A percentile compares a stretch with the other conserved stretches of the same genome.
Conservation (phyloP, 2,113 vertebrate genomes). For the Sigmodon hispidus region DNA sequence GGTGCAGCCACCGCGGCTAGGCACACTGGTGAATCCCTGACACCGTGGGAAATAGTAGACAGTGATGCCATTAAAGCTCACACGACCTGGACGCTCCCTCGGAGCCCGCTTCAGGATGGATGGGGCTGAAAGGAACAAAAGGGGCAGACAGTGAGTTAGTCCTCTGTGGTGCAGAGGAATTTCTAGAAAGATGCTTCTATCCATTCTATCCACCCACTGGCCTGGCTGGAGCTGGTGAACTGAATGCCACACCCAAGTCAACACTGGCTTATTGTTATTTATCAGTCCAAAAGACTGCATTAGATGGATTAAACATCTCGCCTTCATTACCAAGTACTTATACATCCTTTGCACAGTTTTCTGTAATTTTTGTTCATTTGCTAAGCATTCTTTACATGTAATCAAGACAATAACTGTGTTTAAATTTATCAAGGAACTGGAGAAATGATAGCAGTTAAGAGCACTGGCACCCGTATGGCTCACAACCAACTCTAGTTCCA, state of each 20-base stretch:
- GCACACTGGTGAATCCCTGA: constrained; percentile 98
- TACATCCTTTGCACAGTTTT: neutral
- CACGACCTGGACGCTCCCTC: constrained; percentile 87
- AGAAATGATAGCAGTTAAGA: neutral
- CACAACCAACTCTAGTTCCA: neutral
- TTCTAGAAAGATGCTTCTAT: neutral
- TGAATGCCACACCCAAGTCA: neutral
- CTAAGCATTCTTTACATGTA: neutral
- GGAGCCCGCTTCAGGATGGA: constrained; percentile 96
- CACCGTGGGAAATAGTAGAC: constrained; percentile 98
- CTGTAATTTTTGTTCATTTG: neutral
- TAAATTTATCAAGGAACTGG: neutral
- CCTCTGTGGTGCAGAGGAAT: rapidly evolving
- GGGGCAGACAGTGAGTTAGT: neutral
- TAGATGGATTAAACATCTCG: neutral
- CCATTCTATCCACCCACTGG: neutral
- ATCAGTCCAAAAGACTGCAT: neutral
- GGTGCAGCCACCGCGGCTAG: constrained; percentile 96
- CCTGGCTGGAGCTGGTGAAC: neutral
- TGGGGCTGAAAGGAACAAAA: constrained; percentile 82
- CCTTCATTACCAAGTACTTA: neutral
- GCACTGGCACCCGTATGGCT: too few relatives aligned
- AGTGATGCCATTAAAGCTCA: constrained; percentile 94
- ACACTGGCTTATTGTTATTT: neutral
- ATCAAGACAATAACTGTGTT: neutral